Conservation (phyloP, 2,888 invertebrate species). For the Drosophila atripex region DNA sequence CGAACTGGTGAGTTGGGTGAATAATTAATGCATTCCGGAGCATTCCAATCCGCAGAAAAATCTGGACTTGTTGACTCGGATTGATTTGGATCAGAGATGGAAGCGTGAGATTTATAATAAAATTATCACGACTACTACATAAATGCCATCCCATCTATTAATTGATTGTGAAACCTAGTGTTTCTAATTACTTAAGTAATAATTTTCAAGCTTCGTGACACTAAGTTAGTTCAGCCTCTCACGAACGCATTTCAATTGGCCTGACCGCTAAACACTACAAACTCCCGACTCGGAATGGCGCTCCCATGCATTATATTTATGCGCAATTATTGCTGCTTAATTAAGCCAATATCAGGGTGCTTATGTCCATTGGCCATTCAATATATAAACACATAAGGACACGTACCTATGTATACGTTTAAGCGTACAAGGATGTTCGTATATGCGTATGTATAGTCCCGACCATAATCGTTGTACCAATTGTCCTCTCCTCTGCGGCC, state of each 20-base stretch:
- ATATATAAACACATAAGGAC: slow-evolving; percentile 12
- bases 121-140: background rate
- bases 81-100: background rate
- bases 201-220: background rate
- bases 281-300: slow-evolving; percentile 33
- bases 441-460: slow-evolving; percentile 23
- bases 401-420: slow-evolving; percentile 12
- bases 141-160: too few relatives aligned
- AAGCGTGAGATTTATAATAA: background rate
- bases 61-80: slow-evolving; percentile 1
- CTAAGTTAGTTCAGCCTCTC: background rate
- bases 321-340: slow-evolving; percentile 76
- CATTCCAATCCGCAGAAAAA: slow-evolving; percentile 7
- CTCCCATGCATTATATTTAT: slow-evolving; percentile 63
- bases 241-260: slow-evolving; percentile 18
- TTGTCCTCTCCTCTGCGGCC: slow-evolving; percentile 25
- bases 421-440: slow-evolving; percentile 3
- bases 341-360: slow-evolving; percentile 64
- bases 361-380: slow-evolving; percentile 53
- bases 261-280: slow-evolving; percentile 44
- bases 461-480: slow-evolving; percentile 56
- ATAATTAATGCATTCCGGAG: slow-evolving; percentile 26
- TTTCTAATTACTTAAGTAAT: too few relatives aligned
- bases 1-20: slow-evolving; percentile 8
- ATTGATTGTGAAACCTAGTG: too few relatives aligned